Base-by-base conservation (phyloP, 2,888 invertebrate species). In the Tiphia femorata region DNA sequence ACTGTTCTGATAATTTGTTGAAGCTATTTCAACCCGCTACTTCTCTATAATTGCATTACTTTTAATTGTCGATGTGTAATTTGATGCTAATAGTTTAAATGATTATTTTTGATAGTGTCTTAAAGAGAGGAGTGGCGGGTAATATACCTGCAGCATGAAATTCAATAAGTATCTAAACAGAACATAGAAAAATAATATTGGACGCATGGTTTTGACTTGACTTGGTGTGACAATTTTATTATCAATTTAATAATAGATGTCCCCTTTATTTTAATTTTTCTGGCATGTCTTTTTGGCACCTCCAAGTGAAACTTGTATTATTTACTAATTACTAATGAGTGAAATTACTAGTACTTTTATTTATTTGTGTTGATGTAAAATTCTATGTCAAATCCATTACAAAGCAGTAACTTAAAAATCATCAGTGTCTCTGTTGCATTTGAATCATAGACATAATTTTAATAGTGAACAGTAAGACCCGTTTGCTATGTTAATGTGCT, bases 171-270 rank as follows among this genome's bases (percentile, higher is more conserved):
- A 65, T 56, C 49, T 67, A 62, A 72, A 64, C 65, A 58, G 55
- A 76, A 70, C 71, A 67, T 76, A 73, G 73, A 72, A 62, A 64
- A 65, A 64, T 60, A 60, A 46, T 37, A 67, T 59, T 73, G 64
- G 68, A 67, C 64, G 81, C 80, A 80, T 81, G 81, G 71, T 76
- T 77, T 80, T 80, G 49, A 60, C 62, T 64, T 64, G 58, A 58
- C 54, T 74, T 74, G 59, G 50, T 73, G 68, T 74, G 64, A 56
- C 40, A 41, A 61, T 59, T 66, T 69, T 59, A 55, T 50, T 61
- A 57, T 63, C 51, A 67, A 67, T 70, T 64, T 70, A 62, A 50
- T 50, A 52, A 61, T 64, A 70, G 61, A 53, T 57, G 67, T 66
- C 40, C 49, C 67, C 59, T 51, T 48, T 56, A 6, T 64, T 62